Evolutionary conservation across 2,888 invertebrate genomes (phyloP), one percentile per base, ranked within the genome.

Genomic region (Lymantria monacha): DNA sequence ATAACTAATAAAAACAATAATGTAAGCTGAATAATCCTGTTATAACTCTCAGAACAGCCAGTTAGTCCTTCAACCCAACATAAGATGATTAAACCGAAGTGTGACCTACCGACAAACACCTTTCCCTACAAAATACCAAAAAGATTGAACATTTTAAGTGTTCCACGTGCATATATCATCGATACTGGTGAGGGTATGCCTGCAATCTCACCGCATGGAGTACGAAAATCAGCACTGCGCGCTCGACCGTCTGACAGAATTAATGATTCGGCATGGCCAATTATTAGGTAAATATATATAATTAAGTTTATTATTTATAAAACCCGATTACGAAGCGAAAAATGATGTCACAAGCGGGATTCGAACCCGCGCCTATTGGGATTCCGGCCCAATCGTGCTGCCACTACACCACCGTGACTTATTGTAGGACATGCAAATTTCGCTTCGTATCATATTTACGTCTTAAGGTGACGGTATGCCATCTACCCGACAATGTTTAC

Each of bases 231-330:
- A 0, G 89, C 89, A 0, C 10, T 89, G 2, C 66, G 61, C 7
- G 72, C 72, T 0, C 70, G 67, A 0, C 43, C 72, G 0, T 54
- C 68, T 5, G 87, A 87, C 36, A 72, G 85, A 57, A 75, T 87
- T 0, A 70, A 72, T 36, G 90, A 90, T 37, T 83, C 73, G 0
- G 73, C 87, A 0, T 87, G 78, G 81, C 90, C 90, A 5, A 85
- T 79, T 53, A 49, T 83, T 47, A 76, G 88, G 89, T 90, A 64
- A 74, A 77, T 62, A 41, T 14, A 3, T 14, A 41, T n/a, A n/a
- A n/a, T n/a, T n/a, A n/a, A n/a, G 10, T 33, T 9, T 9, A 33
- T 33, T 9, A 33, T 33, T n/a, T n/a, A n/a, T n/a, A n/a, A n/a
- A n/a, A n/a, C n/a, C n/a, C n/a, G n/a, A n/a, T n/a, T n/a, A n/a